These are phyloP conservation scores for Saturnia japonica DNA, from an alignment of 2,888 invertebrate genomes.

Conservation along the genomic window DNA sequence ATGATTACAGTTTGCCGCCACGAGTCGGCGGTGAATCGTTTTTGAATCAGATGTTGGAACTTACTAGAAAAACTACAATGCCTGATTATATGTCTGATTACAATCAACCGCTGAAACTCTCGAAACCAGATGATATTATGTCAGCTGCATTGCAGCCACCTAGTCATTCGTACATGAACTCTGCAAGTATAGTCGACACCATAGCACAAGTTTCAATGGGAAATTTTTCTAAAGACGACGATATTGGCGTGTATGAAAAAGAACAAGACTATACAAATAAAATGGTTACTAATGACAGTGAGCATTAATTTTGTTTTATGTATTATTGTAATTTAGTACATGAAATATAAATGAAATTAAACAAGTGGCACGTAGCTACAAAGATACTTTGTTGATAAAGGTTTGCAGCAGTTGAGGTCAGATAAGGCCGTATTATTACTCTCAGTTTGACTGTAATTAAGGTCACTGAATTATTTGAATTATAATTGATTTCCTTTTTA, in stretches of 20 bases:
- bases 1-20: conserved; percentile 76
- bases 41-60: conserved; percentile 78
- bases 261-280: conserved; percentile 68
- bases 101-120: conserved; percentile 82
- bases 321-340: not conserved
- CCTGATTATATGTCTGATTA: conserved; percentile 75
- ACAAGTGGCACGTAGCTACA: too few species aligned
- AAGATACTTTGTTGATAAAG: too few species aligned
- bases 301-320: conserved; percentile 42
- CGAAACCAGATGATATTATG: conserved; percentile 79
- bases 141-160: conserved; percentile 72
- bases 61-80: conserved; percentile 79
- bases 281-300: conserved; percentile 52
- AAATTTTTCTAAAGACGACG: conserved; percentile 68
- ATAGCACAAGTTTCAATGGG: conserved; percentile 73
- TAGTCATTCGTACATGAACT: conserved; percentile 68
- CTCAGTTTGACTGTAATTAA: not conserved
- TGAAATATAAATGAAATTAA: too few species aligned
- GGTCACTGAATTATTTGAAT: not conserved
- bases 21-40: conserved; percentile 74
- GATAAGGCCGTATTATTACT: not conserved
- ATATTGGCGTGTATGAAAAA: conserved; percentile 68
- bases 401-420: not conserved
- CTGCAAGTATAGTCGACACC: conserved; percentile 68
- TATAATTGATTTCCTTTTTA: not conserved